Percentiles rank a stretch among this genome's conserved stretches.
Evolutionary conservation across 2,888 invertebrate genomes (phyloP).

Genomic region (Drosophila robusta): DNA sequence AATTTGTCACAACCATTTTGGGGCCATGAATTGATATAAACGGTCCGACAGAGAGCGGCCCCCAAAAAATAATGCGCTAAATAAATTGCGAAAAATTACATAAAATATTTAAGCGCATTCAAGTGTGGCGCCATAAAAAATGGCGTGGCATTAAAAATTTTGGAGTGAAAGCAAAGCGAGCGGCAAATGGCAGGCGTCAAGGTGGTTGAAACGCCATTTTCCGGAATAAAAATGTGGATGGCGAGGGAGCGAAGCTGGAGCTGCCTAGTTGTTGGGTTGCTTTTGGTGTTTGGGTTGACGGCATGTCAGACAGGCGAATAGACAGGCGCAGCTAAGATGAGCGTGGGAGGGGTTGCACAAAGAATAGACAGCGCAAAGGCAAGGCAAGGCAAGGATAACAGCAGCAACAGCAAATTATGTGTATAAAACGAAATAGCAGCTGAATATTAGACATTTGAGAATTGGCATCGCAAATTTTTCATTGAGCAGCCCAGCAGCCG

Average conservation of each 20-base stretch:
- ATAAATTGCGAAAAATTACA: constrained; percentile 82
- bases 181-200: constrained; percentile 66
- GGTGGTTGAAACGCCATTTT: constrained; percentile 62
- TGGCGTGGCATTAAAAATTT: constrained; percentile 78
- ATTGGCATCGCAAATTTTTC: constrained; percentile 76
- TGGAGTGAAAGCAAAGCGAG: constrained; percentile 74
- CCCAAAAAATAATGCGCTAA: constrained; percentile 75
- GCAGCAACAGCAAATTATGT: constrained; percentile 58
- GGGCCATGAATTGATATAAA: constrained; percentile 73
- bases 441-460: constrained; percentile 81
- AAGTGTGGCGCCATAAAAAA: constrained; percentile 79
- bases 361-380: constrained; percentile 25
- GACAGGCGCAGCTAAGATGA: constrained; percentile 45
- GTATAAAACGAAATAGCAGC: constrained; percentile 62
- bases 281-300: constrained; percentile 48
- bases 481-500: constrained; percentile 63
- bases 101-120: constrained; percentile 81
- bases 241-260: background rate
- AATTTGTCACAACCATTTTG: constrained; percentile 64
- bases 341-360: background rate
- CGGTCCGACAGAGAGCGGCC: constrained; percentile 37
- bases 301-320: constrained; percentile 65
- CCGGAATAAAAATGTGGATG: constrained; percentile 1
- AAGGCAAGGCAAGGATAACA: constrained; percentile 47
- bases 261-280: constrained; percentile 13